Base-by-base conservation (phyloP, 2,113 vertebrate species). In the Charina bottae region DNA sequence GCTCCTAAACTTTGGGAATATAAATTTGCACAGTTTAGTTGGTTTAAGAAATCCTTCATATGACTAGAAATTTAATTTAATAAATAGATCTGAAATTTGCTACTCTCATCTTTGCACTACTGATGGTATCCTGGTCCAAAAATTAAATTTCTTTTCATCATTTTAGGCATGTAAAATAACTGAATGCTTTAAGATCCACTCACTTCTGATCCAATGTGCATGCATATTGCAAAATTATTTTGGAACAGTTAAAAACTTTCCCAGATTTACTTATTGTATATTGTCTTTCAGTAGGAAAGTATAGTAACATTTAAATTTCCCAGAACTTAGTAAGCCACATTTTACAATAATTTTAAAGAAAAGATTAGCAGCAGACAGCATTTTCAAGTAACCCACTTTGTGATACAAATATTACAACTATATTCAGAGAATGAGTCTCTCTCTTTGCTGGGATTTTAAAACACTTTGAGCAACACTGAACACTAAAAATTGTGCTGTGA, bases 261-360 rank as follows among this genome's bases (percentile, higher is more conserved):
- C 53, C 21, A 87, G 2, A 2, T 49, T 85, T 83, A 84, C 87
- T 94, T 92, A 93, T 88, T 87, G 90, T 90, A 87, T n/a, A 78
- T 49, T 87, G 19, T 90, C 37, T 94, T 93, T 94, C 84, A 87
- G 33, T 23, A 93, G 92, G 83, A 54, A 91, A 94, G 83, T 24
- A 94, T 94, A 85, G 90, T 94, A 94, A 95, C 4, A 1, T 89
- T 85, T 59, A 90, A 46, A 92, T 94, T 95, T 94, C 92, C 89
- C 92, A 93, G 58, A 60, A 90, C 0, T 90, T 92, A 88, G 83
- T 11, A 53, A 0, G 4, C 46, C 93, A 87, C 93, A 92, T 28
- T 83, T 90, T 62, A 87, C 60, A 88, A 62, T 60, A 88, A 88
- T 23, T 89, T 92, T 2, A 88, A 64, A 26, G 46, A 53, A 53